Evolutionary conservation across 2,797 vertebrate species (phyloP), one percentile per base, ranked within the genome.

Genomic region (Valencia hispanica): DNA sequence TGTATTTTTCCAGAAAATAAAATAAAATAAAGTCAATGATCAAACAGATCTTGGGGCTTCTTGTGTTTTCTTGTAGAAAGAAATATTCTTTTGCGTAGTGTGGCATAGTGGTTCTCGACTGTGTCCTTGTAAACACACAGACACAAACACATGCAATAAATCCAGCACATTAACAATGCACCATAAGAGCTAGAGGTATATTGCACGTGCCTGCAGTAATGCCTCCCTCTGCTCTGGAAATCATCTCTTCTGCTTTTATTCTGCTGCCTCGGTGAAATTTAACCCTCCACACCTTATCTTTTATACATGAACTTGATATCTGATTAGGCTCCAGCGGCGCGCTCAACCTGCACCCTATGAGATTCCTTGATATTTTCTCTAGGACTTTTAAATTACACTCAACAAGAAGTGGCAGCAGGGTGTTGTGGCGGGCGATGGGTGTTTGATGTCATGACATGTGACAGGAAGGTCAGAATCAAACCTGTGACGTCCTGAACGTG

Each of bases 251-350:
- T 76, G 75, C 73, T 66, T 81, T 82, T 83, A 73, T 85, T 79
- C 74, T 70, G 72, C 79, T 79, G 75, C 68, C 73, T 55, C 61
- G 27, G 75, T 80, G 84, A 83, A 85, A 83, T 80, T 71, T 85
- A 87, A 90, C 87, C 87, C 87, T 82, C 66, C 10, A 41, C 6
- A 0, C 68, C 81, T 90, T 81, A 91, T 92, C 88, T 93, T 93
- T 93, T 81, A 93, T 91, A 91, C 89, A 93, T 92, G 80, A 91
- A 77, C 75, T 83, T 86, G 66, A 79, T 77, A 89, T 91, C 81
- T 82, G 68, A 92, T 90, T 85, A 83, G 51, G 63, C 73, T 74
- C 27, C 39, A 55, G 53, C 69, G 20, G 76, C 57, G 68, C 18
- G 50, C 41, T 43, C 76, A 75, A 73, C 27, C 80, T 68, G 72